phyloP scores from a whole-genome alignment of 2,888 invertebrate genomes.

The Ophioninae sp. region DNA sequence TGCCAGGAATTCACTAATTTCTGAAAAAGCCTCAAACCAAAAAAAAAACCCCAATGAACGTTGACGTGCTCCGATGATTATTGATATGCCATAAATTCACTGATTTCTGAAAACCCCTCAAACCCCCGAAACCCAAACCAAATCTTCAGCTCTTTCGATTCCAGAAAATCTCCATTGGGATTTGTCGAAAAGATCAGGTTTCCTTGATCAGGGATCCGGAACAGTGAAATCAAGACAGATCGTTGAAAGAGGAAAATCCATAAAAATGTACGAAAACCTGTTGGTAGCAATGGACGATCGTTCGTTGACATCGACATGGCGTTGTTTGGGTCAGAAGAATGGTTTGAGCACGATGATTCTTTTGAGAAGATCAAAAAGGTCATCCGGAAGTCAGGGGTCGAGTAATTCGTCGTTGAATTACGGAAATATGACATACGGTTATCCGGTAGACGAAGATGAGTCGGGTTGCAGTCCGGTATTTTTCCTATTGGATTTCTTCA shows the following conservation, averaged over 20 bases:
- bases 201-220: not conserved
- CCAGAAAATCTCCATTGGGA: too few relatives aligned
- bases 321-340: slow-evolving; percentile 6
- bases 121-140: too few relatives aligned
- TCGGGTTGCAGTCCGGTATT: slow-evolving; percentile 72
- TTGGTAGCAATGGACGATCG: not conserved
- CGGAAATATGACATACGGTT: slow-evolving; percentile 63
- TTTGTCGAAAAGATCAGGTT: too few relatives aligned
- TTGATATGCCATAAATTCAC: too few relatives aligned
- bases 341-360: slow-evolving; percentile 27
- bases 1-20: too few relatives aligned
- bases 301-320: slow-evolving; percentile 35
- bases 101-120: too few relatives aligned
- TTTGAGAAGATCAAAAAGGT: slow-evolving; percentile 34
- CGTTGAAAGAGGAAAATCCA: not conserved
- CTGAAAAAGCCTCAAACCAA: too few relatives aligned
- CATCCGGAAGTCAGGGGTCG: slow-evolving; percentile 25
- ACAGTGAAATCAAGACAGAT: not conserved
- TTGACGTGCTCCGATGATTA: not conserved
- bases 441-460: slow-evolving; percentile 67
- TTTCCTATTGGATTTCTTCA: slow-evolving; percentile 81
- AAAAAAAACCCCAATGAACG: not conserved
- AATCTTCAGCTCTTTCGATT: too few relatives aligned
- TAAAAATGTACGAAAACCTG: slow-evolving; percentile 26
- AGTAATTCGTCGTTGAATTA: slow-evolving; percentile 25